Evolutionary conservation across 2,888 invertebrate genomes (phyloP), one percentile per base, ranked within the genome.

Genomic region (Lasius fuliginosus): DNA sequence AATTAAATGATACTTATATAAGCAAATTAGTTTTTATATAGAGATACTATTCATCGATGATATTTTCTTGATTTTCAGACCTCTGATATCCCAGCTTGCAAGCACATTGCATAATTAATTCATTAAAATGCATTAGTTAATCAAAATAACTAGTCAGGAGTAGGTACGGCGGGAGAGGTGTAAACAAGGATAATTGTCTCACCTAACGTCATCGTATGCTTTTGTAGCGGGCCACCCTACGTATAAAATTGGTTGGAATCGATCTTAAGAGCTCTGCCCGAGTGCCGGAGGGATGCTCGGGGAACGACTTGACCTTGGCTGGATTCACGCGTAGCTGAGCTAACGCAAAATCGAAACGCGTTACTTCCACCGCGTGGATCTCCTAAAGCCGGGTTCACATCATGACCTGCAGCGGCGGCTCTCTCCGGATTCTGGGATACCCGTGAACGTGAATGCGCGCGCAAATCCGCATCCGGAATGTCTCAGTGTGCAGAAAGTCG

Each of bases 261-360:
- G 90, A 91, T 91, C 90, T 91, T 91, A 91, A 88, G 88, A 85
- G 87, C 81, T 67, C 84, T 88, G 89, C 88, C 88, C 83, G 88
- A 87, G 90, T 88, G 91, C 84, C 89, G 88, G 90, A 91, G 91
- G 91, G 91, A 93, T 91, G 91, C 92, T 92, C 90, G 90, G 93
- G 93, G 91, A 93, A 93, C 93, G 94, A 95, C 95, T 95, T 95
- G 95, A 95, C 95, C 95, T 95, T 95, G 95, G 95, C 94, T 94
- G 94, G 94, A 93, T 95, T 95, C 94, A 95, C 95, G 95, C 95
- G 95, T 95, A 94, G 94, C 94, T 95, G 95, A 92, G 92, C 95
- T 95, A 95, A 95, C 94, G 94, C 92, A 95, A 95, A 95, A 95
- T 95, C 95, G 95, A 95, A 95, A 93, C 94, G 93, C 92, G 95